A percentile compares a stretch with the other conserved stretches of the same genome.
Conservation (phyloP, 1,140 invertebrate genomes). For the Penaeus chinensis region DNA sequence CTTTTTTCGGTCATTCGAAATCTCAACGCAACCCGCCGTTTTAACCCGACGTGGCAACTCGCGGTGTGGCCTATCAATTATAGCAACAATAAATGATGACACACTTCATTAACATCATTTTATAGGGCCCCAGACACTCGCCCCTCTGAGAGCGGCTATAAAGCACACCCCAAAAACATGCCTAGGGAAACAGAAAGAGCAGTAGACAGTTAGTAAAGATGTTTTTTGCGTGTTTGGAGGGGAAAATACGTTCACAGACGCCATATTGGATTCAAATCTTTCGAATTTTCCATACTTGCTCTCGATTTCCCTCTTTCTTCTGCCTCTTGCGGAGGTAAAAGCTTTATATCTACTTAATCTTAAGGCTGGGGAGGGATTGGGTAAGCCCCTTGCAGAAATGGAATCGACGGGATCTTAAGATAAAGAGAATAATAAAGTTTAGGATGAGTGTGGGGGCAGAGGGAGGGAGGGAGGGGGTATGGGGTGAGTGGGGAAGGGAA, state of each 20-base stretch:
- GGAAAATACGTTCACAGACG: too few relatives aligned
- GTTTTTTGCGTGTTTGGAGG: too few relatives aligned
- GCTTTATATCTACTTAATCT: too few relatives aligned
- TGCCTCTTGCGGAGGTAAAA: too few relatives aligned
- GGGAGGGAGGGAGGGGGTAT: neutral
- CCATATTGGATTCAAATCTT: too few relatives aligned
- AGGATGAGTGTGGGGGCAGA: neutral
- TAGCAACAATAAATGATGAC: constrained; percentile 57
- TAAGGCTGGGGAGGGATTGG: too few relatives aligned
- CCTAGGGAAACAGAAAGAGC: too few relatives aligned
- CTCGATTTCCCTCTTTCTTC: too few relatives aligned
- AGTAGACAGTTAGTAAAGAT: too few relatives aligned
- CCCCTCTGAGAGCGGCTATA: neutral
- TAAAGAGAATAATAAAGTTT: neutral
- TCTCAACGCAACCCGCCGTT: too few relatives aligned
- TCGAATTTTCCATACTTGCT: too few relatives aligned
- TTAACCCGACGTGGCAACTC: neutral
- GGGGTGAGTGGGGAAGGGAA: neutral
- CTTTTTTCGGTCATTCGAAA: too few relatives aligned
- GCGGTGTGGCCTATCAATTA: constrained; percentile 38
- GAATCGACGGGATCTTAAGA: neutral
- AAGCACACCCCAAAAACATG: neutral
- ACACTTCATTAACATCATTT: constrained; percentile 59
- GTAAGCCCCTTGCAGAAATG: neutral
- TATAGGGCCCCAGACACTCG: constrained; percentile 44